Evolutionary conservation across 1,140 invertebrate genomes (phyloP), one percentile per base, ranked within the genome.

Genomic region (Brachionus paranguensis): DNA sequence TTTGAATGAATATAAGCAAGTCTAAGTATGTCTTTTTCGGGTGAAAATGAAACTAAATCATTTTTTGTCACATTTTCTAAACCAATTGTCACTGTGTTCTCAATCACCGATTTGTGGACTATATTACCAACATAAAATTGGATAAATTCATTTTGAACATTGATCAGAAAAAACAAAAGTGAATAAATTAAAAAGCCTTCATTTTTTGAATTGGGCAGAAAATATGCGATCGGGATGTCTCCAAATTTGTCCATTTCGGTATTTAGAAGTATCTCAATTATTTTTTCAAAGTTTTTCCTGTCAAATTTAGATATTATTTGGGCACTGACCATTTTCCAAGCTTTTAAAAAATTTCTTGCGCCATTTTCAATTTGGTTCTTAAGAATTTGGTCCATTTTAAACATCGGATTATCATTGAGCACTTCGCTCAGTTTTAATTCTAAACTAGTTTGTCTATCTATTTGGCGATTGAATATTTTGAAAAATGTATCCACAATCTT

Each of bases 1-100:
- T 76, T 76, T 29, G 72, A 76, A 76, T 76, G 41, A 50, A 50
- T 76, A 24, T 76, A 76, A 27, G 53, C 27, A 1, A 76, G 41
- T 27, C 45, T 76, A 4, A 76, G 20, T 10, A 76, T 24, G 5
- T 76, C 72, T 76, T 76, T 76, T 45, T 76, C 72, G 33, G 47
- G 20, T 76, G 72, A 76, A 76, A 76, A 76, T 12, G 45, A 76
- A 27, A 76, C 33, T 14, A 45, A 76, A 76, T 76, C 72, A 47
- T 14, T 76, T 3, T 29, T 50, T 3, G 45, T 76, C 43, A 76
- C 20, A 76, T 76, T 76, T 76, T 76, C 72, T 6, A 76, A 76
- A 14, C 47, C 45, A 50, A 76, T 76, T 50, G 14, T 50, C 27
- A 11, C 17, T 14, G 45, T 76, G 24, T 47, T 50, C 3, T 74